phyloP scores from a whole-genome alignment of 1,140 invertebrate genomes.

The Parapsyche elsis region DNA sequence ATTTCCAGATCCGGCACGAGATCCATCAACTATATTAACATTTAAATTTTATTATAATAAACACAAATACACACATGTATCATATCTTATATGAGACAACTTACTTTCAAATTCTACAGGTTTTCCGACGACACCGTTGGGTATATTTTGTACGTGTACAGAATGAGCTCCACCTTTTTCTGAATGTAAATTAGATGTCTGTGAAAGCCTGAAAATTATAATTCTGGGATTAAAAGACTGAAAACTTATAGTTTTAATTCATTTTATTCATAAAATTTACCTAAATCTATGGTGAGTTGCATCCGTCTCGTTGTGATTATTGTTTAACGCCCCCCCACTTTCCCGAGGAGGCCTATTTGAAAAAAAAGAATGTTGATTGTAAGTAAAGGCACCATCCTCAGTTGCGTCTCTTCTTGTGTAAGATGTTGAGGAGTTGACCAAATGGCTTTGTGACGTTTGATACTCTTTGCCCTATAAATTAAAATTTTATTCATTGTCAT shows the following conservation, averaged over 20 bases:
- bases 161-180: conserved; percentile 75
- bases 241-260: background rate
- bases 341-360: conserved; percentile 68
- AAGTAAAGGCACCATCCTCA: conserved; percentile 60
- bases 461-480: conserved; percentile 43
- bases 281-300: conserved; percentile 67
- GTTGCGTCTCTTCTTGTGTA: conserved; percentile 65
- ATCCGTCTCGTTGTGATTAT: conserved; percentile 64
- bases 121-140: conserved; percentile 86
- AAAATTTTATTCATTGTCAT: background rate
- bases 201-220: background rate
- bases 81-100: conserved; percentile 56
- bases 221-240: background rate
- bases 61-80: background rate
- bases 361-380: conserved; percentile 67
- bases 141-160: conserved; percentile 86
- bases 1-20: conserved; percentile 94
- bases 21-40: conserved; percentile 86
- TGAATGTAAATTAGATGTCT: conserved; percentile 63
- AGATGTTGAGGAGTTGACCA: conserved; percentile 60
- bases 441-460: conserved; percentile 44
- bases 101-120: conserved; percentile 97
- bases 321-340: conserved; percentile 64
- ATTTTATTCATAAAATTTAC: conserved; percentile 13
- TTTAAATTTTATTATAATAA: background rate